Evolutionary conservation across 2,888 invertebrate genomes (phyloP).

Genomic region (Orchesella flavescens): DNA sequence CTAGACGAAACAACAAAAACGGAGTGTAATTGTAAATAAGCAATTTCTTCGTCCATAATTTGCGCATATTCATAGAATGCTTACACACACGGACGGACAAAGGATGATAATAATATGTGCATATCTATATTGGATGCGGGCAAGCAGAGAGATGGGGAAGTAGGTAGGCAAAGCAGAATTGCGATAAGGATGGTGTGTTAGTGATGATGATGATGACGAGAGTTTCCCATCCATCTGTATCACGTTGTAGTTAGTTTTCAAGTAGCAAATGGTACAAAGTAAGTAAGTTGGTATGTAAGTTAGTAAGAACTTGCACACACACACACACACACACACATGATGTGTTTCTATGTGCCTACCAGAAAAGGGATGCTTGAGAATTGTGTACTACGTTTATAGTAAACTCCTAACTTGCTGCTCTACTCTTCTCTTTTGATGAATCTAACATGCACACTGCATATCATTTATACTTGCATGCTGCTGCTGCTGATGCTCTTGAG

Average conservation of each 20-base stretch:
- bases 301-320: constrained; percentile 40
- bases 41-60: too few relatives aligned
- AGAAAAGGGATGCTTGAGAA: neutral
- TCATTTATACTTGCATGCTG: neutral
- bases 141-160: neutral
- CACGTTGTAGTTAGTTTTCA: constrained; percentile 6
- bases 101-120: constrained; percentile 22
- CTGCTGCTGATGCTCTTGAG: neutral
- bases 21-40: neutral
- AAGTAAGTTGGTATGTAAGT: constrained; percentile 58
- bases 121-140: neutral
- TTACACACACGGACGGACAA: too few relatives aligned
- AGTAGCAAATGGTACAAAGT: constrained; percentile 27
- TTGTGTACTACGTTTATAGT: neutral
- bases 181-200: too few relatives aligned
- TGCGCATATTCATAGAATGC: too few relatives aligned
- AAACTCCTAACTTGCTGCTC: constrained; percentile 8
- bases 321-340: neutral
- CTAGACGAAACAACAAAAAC: neutral
- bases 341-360: constrained; percentile 1
- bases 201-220: neutral
- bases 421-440: neutral
- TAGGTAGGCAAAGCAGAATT: too few relatives aligned
- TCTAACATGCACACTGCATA: neutral
- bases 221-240: constrained; percentile 36